Evolutionary conservation across 2,797 vertebrate genomes (phyloP), one percentile per base, ranked within the genome.

Genomic region (Acipenser transmontanus): DNA sequence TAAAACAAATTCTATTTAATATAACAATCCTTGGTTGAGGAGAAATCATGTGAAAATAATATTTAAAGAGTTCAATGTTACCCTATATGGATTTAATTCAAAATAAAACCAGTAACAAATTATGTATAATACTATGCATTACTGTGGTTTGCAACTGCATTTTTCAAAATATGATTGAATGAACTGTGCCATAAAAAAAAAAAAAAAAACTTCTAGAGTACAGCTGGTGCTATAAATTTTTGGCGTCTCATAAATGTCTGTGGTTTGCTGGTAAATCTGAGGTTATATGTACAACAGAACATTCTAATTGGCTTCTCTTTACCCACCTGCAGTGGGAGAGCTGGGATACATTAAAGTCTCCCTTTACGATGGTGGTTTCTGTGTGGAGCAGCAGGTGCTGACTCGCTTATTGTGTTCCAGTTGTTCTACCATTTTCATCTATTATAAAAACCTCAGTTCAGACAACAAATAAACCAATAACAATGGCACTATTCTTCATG

Each of bases 341-440:
- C 50, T 66, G 67, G 67, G 57, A 59, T 20, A 73, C 51, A 65
- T 66, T 61, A 65, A 61, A 69, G 62, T 59, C 61, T 50, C 51
- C 60, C 49, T 66, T 68, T 68, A 59, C 56, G 48, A 63, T 51
- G 60, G 34, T 17, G 34, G 50, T 61, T 47, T 59, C 67, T 61
- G 61, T 8, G 47, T 57, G 63, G 63, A 14, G 63, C 34, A 17
- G 72, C 64, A 68, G 64, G 65, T 67, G 57, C 49, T 47, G 49
- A 64, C 64, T 47, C 50, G 61, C 64, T 64, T 48, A 6, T 50
- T 54, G 51, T n/a, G 49, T 48, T 49, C 59, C 54, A 64, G 62
- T 49, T 62, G 57, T 69, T 63, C 56, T 9, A 20, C 11, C 72
- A 65, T 62, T 14, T 75, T 66, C 70, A 54, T 34, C 34, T 34